phyloP scores from a whole-genome alignment of 64 coral and sea anemone species.

The Orbicella faveolata region DNA sequence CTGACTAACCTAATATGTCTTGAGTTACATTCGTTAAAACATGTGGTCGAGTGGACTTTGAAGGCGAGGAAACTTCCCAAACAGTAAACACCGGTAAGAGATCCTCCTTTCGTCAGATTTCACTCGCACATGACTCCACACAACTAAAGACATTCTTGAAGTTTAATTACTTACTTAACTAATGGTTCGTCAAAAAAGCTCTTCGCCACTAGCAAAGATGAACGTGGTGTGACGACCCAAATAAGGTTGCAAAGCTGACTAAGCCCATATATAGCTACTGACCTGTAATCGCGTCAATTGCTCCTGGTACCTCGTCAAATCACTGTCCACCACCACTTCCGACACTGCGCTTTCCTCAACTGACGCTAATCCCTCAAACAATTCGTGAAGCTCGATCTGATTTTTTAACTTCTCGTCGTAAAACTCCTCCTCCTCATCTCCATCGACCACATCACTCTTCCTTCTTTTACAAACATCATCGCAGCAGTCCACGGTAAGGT shows the following conservation, averaged over 20 bases:
- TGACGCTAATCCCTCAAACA: constrained; percentile 80
- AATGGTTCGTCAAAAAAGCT: neutral
- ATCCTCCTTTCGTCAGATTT: no score
- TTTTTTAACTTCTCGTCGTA: constrained; percentile 78
- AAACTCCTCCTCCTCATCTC: constrained; percentile 24
- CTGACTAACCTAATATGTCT: no score
- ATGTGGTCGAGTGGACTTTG: no score
- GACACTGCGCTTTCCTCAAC: constrained; percentile 79
- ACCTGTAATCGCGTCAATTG: constrained; percentile 77
- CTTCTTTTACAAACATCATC: constrained; percentile 20
- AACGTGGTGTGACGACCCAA: neutral
- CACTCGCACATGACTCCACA: no score
- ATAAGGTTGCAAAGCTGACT: neutral
- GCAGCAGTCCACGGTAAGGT: constrained; percentile 1
- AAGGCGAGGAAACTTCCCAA: no score
- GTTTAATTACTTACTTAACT: no score
- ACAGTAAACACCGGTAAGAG: no score
- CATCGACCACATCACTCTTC: neutral
- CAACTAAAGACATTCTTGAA: no score
- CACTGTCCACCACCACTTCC: constrained; percentile 54
- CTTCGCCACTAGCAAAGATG: neutral
- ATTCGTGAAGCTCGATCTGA: constrained; percentile 81
- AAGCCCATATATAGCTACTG: neutral
- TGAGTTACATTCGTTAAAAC: no score
- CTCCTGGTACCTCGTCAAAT: constrained; percentile 60